Percentiles rank a stretch among this genome's conserved stretches.
Evolutionary conservation across 1,140 invertebrate species (phyloP).

Genomic region (Helicoverpa zea): DNA sequence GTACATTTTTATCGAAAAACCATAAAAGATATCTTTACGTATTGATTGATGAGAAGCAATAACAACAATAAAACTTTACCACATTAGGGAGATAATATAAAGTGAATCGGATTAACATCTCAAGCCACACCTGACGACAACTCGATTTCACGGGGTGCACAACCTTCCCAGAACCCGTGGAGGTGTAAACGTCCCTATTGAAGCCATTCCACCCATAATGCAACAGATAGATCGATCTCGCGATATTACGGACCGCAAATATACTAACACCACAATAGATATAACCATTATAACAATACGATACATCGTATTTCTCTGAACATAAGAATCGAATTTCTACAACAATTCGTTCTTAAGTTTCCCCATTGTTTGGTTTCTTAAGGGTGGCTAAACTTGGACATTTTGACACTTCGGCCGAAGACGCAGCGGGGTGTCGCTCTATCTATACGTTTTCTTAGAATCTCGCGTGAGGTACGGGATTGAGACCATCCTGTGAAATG

Average conservation of each 20-base stretch:
- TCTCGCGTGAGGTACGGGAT: slow-evolving; percentile 75
- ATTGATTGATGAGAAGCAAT: slow-evolving; percentile 45
- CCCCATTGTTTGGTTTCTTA: slow-evolving; percentile 59
- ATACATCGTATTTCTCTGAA: slow-evolving; percentile 43
- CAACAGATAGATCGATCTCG: slow-evolving; percentile 68
- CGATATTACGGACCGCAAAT: slow-evolving; percentile 74
- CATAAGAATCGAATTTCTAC: slow-evolving; percentile 46
- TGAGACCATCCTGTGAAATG: slow-evolving; percentile 73
- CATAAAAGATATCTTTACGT: slow-evolving; percentile 10
- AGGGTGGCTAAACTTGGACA: slow-evolving; percentile 78
- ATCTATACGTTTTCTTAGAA: slow-evolving; percentile 80
- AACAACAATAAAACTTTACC: slow-evolving; percentile 46
- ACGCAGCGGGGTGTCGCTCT: slow-evolving; percentile 77
- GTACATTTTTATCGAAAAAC: slow-evolving; percentile 1
- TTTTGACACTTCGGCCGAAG: slow-evolving; percentile 84
- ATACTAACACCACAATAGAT: slow-evolving; percentile 49
- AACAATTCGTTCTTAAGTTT: slow-evolving; percentile 12
- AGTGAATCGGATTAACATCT: slow-evolving; percentile 67
- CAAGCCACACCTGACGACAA: slow-evolving; percentile 70
- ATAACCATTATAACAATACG: background rate
- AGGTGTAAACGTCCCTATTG: slow-evolving; percentile 74
- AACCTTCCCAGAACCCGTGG: slow-evolving; percentile 71
- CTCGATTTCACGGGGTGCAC: slow-evolving; percentile 61
- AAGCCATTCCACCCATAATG: slow-evolving; percentile 65
- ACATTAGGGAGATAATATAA: slow-evolving; percentile 40